Base-by-base conservation (phyloP, 2,113 vertebrate genomes). In the Plecotus auritus region DNA sequence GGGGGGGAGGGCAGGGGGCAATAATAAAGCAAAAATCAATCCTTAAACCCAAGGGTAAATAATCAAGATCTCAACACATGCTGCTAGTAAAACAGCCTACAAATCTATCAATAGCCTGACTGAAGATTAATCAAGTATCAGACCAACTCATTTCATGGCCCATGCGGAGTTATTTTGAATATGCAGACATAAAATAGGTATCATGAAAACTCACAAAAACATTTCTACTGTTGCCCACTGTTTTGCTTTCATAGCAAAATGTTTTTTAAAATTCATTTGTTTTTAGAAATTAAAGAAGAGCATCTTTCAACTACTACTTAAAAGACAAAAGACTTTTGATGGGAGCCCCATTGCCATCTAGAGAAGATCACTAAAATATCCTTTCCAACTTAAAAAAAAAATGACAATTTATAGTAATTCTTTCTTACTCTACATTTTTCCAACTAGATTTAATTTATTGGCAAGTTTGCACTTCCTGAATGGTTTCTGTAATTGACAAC, bases 371-470 rank as follows among this genome's bases (percentile, higher is more conserved):
- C 37, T 6, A 37, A 83, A 78, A 92, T 51, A 84, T 49, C 66
- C 66, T 93, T 92, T 77, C 10, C n/a, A 73, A 80, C 9, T 67
- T 47, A 94, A 95, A 93, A 94, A 95, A 93, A 93, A 26, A 70
- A 18, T n/a, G 14, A 64, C 20, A 87, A 69, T 12, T 56, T 77
- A 66, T 1, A n/a, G 42, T 51, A 74, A 83, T 7, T 67, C 35
- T 54, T 85, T 70, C n/a, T 73, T 74, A 59, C 20, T 45, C 45
- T 35, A 26, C 7, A 56, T 51, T 35, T 11, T 30, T 70, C 91
- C 23, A 42, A 18, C 32, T 70, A 40, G 30, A 42, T 81, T 85
- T 76, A 83, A 85, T n/a, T 9, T 66, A 61, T 76, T 54, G 59
- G 35, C 51, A 70, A 90, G 45, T 66, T 45, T n/a, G 6, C 81